These are phyloP conservation scores for Tapirus indicus DNA, from an alignment of 2,797 vertebrate species.

Conservation along the genomic window DNA sequence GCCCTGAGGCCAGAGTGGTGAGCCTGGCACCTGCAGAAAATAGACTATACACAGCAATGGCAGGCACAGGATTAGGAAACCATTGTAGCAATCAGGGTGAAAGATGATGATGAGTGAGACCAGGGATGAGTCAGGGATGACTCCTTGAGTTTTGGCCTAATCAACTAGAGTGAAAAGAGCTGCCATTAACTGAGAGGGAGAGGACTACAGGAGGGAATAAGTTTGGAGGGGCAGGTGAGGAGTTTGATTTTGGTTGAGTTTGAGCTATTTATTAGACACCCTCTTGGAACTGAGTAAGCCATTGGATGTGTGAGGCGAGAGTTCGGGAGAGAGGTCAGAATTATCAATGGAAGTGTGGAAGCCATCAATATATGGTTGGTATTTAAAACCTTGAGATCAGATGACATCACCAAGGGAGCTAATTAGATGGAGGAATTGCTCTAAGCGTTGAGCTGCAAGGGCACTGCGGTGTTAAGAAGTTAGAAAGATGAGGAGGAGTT, in stretches of 20 bases:
- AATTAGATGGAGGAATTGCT: not conserved
- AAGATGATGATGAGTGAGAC: accelerated
- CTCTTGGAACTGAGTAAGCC: not conserved
- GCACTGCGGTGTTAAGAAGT: not conserved
- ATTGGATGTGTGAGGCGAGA: not conserved
- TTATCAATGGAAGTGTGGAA: not conserved
- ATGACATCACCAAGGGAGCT: not conserved
- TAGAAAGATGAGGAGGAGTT: not conserved
- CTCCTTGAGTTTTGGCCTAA: not conserved
- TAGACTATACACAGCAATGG: not conserved
- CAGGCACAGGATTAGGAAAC: not conserved
- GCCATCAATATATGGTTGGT: not conserved
- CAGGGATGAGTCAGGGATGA: not conserved
- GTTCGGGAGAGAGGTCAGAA: not conserved
- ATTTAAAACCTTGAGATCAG: not conserved
- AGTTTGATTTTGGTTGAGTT: not conserved
- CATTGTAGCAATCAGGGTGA: not conserved
- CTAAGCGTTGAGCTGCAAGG: not conserved
- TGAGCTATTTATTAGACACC: not conserved
- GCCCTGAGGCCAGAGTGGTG: not conserved
- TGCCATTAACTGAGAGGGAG: not conserved
- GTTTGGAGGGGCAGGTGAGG: not conserved
- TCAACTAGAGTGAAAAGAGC: not conserved
- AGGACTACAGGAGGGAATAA: not conserved
- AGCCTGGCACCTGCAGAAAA: not conserved